Percentiles rank a stretch among this genome's conserved stretches.
Evolutionary conservation across 2,797 vertebrate genomes (phyloP).

Genomic region (Pseudomugil tenellus): DNA sequence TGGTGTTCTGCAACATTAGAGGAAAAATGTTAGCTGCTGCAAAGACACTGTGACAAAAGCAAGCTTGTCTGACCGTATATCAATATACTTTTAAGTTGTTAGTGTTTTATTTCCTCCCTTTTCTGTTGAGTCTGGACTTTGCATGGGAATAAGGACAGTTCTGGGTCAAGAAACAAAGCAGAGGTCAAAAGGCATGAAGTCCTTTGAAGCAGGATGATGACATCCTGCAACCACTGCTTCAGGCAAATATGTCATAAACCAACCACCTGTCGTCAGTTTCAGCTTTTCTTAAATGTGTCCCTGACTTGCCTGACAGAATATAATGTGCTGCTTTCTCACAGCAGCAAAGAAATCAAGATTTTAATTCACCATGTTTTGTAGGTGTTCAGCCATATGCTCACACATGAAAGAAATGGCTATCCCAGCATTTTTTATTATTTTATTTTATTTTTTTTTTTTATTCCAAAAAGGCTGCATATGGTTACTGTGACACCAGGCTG

Average conservation of each 20-base stretch:
- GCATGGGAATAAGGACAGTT: slow-evolving; percentile 47
- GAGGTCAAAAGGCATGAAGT: slow-evolving; percentile 65
- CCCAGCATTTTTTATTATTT: slow-evolving; percentile 44
- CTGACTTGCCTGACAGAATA: not conserved
- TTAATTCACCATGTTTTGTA: not conserved
- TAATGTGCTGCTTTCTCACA: not conserved
- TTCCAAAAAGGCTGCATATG: slow-evolving; percentile 48
- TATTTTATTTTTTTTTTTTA: too few relatives aligned
- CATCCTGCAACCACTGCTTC: slow-evolving; percentile 48
- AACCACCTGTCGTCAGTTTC: slow-evolving; percentile 57
- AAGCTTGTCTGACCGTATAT: slow-evolving; percentile 7
- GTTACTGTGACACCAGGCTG: slow-evolving; percentile 51
- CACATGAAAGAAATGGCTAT: slow-evolving; percentile 17
- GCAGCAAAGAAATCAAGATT: not conserved
- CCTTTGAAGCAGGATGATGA: slow-evolving; percentile 52
- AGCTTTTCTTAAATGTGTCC: not conserved
- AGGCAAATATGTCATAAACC: slow-evolving; percentile 58
- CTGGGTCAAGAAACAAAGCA: slow-evolving; percentile 57
- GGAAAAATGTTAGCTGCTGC: slow-evolving; percentile 24
- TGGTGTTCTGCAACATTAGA: slow-evolving; percentile 29
- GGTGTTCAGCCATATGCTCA: not conserved
- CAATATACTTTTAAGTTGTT: slow-evolving; percentile 23
- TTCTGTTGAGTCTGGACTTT: slow-evolving; percentile 27
- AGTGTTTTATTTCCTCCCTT: not conserved
- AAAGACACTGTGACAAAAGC: slow-evolving; percentile 28